A percentile compares a stretch with the other conserved stretches of the same genome.
Conservation (phyloP, 2,113 vertebrate genomes). For the Oryzias curvinotus region DNA sequence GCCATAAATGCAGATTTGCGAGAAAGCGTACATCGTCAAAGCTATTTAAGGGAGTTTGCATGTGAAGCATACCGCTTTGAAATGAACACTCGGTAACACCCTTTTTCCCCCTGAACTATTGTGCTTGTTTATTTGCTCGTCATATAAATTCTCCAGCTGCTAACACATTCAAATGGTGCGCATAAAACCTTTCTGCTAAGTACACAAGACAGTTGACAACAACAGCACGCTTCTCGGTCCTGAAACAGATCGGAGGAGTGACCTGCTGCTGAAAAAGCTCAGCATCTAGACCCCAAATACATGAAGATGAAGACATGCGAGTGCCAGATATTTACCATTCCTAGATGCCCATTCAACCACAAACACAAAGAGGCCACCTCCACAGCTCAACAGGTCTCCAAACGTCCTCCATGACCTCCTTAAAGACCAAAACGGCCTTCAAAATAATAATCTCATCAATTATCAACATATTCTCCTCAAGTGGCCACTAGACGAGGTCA, state of each 20-base stretch:
- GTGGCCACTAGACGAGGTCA: constrained; percentile 37
- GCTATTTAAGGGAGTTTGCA: background rate
- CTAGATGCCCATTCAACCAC: constrained; percentile 25
- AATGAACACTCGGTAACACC: constrained; percentile 8
- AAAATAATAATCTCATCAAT: constrained; percentile 64
- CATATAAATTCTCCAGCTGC: constrained; percentile 46
- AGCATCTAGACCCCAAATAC: background rate
- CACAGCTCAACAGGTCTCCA: constrained; percentile 41
- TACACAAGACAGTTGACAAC: constrained; percentile 5
- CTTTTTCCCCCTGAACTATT: constrained; percentile 10
- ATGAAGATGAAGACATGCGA: background rate
- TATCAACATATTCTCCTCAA: constrained; percentile 54
- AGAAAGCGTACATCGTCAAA: no score
- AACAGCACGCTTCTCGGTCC: constrained; percentile 9
- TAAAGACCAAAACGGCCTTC: constrained; percentile 10
- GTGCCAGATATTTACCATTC: constrained; percentile 27
- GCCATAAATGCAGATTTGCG: no score
- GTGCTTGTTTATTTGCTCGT: constrained; percentile 8
- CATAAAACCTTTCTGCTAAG: constrained; percentile 33
- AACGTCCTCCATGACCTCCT: constrained; percentile 40
- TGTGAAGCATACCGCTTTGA: background rate
- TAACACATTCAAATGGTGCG: constrained; percentile 46
- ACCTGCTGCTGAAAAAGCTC: constrained; percentile 6
- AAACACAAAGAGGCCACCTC: constrained; percentile 31
- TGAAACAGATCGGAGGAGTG: constrained; percentile 21